Evolutionary conservation across 2,888 invertebrate genomes (phyloP).

Genomic region (Scaptomyza reducta): DNA sequence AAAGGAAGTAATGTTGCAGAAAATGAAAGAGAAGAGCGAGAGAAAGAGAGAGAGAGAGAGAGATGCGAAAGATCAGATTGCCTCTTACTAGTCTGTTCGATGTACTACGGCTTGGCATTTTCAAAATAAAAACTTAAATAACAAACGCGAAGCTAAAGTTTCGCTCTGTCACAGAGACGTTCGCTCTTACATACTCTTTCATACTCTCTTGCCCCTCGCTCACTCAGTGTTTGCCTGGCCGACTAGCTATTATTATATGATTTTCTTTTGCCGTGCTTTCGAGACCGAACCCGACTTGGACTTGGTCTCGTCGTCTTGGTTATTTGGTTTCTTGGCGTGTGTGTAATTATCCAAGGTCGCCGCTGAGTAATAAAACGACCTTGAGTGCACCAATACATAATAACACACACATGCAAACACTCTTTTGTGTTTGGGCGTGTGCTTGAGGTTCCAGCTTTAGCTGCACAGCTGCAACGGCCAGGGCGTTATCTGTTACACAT

Average conservation of each 20-base stretch:
- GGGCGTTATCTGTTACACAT: slow-evolving; percentile 73
- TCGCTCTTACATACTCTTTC: slow-evolving; percentile 28
- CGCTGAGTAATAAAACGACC: slow-evolving; percentile 81
- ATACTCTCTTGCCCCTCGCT: neutral
- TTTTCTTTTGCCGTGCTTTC: slow-evolving; percentile 54
- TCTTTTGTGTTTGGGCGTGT: slow-evolving; percentile 70
- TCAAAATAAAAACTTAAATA: slow-evolving; percentile 24
- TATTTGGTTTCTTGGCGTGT: slow-evolving; percentile 67
- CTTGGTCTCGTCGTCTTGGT: slow-evolving; percentile 50
- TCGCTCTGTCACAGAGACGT: neutral
- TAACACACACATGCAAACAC: slow-evolving; percentile 18
- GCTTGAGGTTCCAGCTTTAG: slow-evolving; percentile 12
- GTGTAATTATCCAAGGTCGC: slow-evolving; percentile 82
- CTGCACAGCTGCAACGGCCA: slow-evolving; percentile 34
- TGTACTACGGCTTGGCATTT: slow-evolving; percentile 53
- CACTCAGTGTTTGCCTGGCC: slow-evolving; percentile 12
- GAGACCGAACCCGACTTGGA: slow-evolving; percentile 29
- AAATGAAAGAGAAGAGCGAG: slow-evolving; percentile 56
- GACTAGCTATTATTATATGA: slow-evolving; percentile 61
- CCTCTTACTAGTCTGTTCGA: slow-evolving; percentile 39
- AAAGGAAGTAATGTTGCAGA: slow-evolving; percentile 81
- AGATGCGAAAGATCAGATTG: slow-evolving; percentile 51
- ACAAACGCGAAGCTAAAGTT: slow-evolving; percentile 25
- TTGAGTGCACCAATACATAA: slow-evolving; percentile 70
- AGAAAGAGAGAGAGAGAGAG: slow-evolving; percentile 12